Base-by-base conservation (phyloP, 2,113 vertebrate genomes). In the Dipodomys merriami region DNA sequence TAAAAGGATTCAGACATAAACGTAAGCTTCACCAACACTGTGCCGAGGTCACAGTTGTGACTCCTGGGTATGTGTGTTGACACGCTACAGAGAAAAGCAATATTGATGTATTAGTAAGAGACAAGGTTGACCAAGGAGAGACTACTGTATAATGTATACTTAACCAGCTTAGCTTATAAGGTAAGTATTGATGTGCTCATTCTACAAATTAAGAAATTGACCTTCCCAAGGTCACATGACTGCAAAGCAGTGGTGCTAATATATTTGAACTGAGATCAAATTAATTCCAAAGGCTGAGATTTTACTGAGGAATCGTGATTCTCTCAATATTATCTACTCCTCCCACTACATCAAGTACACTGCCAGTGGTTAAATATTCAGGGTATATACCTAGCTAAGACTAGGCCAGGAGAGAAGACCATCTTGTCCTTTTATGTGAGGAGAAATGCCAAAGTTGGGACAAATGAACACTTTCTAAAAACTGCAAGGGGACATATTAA, bases 1-100 rank as follows among this genome's bases (percentile, higher is more conserved):
- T 57, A 93, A 90, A 77, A 46, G 44, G 57, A 91, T 86, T 71
- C 15, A 96, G 71, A 93, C 78, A 78, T 19, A 86, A 90, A 82
- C 35, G 23, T 39, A n/a, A 91, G 30, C 84, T 77, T 88, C 46
- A 33, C 10, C 67, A 88, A 46, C 1, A 30, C n/a, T 60, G 33
- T 89, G 8, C 33, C 62, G 69, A 74, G 39, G 60, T n/a, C 65
- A 68, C 13, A 25, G 30, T 25, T 71, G 27, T 73, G 76, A 67
- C 20, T 82, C n/a, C 65, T 79, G 23, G 29, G 18, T 62, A 11
- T 81, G 35, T n/a, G 15, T 16, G 16, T 16, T 73, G 65, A 46
- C 74, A 49, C 18, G 44, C n/a, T 68, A 33, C 60, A 86, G 64
- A 78, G 62, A 79, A 87, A 46, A 35, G 62, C 25, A 35, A n/a